These are phyloP conservation scores for Hemicentrotus pulcherrimus DNA, from an alignment of 35 echinoderm and acorn worm genomes.

Conservation along the genomic window DNA sequence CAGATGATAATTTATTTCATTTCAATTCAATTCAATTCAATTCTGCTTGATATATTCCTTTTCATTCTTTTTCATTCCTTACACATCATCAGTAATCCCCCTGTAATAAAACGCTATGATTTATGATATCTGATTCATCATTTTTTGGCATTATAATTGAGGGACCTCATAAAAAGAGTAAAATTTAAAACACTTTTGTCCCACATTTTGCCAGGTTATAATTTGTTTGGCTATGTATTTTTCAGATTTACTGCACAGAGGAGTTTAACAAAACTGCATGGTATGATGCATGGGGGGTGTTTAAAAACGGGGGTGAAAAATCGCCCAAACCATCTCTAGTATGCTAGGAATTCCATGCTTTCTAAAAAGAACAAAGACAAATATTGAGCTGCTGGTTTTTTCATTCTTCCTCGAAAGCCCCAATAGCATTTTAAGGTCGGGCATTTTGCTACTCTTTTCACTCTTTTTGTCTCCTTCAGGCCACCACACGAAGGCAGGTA, in stretches of 20 bases:
- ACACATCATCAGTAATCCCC: background rate
- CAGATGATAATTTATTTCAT: background rate
- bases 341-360: background rate
- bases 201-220: background rate
- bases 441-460: conserved; percentile 2
- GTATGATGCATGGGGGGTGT: background rate
- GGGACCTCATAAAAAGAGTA: background rate
- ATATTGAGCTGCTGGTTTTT: background rate
- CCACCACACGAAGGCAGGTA: background rate
- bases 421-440: background rate
- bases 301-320: background rate
- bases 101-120: background rate
- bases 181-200: background rate
- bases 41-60: background rate
- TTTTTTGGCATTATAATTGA: background rate
- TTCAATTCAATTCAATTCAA: background rate
- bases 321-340: background rate
- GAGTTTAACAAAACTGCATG: background rate
- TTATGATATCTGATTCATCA: background rate
- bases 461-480: background rate
- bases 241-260: background rate
- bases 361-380: background rate
- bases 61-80: background rate
- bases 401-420: background rate
- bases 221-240: background rate